A percentile compares a stretch with the other conserved stretches of the same genome.
phyloP scores from a whole-genome alignment of 1,140 invertebrate genomes.

The Drosophila ercepeae region DNA sequence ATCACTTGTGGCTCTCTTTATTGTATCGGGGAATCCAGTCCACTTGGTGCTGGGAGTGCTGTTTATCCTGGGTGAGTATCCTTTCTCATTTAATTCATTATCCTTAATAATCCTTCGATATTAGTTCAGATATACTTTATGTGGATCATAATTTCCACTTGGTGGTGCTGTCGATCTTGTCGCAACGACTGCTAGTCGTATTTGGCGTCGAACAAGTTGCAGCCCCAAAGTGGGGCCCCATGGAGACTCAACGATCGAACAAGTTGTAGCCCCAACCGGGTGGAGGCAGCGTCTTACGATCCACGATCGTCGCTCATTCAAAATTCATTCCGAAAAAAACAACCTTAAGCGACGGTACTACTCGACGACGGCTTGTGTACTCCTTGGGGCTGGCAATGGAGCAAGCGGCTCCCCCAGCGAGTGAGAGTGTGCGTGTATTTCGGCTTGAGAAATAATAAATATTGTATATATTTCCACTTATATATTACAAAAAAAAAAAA shows the following conservation, averaged over 20 bases:
- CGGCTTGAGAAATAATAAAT: constrained; percentile 3
- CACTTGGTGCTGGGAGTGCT: not conserved
- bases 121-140: constrained; percentile 23
- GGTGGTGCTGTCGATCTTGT: constrained; percentile 25
- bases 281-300: not conserved
- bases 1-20: not conserved
- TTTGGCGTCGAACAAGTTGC: not conserved
- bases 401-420: constrained; percentile 24
- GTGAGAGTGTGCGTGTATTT: constrained; percentile 18
- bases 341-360: too few species aligned
- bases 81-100: not conserved
- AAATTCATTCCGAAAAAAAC: not conserved
- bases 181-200: constrained; percentile 11
- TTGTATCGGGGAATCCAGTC: not conserved
- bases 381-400: constrained; percentile 1
- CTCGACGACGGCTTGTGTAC: not conserved
- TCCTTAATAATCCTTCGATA: not conserved
- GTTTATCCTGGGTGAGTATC: not conserved
- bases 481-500: constrained; percentile 2
- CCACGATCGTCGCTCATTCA: not conserved
- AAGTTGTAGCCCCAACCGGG: too few species aligned
- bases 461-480: constrained; percentile 1
- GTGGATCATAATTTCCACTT: constrained; percentile 29
- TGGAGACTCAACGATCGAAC: not conserved
- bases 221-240: not conserved